Percentiles rank a stretch among this genome's conserved stretches.
phyloP scores from a whole-genome alignment of 2,797 vertebrate species.

The Micropoecilia bifurca region DNA sequence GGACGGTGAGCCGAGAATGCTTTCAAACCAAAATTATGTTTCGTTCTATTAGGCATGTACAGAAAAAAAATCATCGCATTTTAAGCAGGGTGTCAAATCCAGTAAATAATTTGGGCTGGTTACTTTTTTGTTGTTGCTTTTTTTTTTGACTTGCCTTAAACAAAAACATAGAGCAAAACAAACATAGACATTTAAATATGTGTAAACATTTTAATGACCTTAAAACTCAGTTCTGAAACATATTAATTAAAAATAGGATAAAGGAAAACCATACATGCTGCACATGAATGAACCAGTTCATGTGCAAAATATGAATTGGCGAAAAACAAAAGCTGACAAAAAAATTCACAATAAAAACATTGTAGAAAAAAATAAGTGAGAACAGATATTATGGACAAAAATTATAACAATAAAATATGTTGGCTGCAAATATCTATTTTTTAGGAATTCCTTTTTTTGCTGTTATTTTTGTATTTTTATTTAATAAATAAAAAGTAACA shows the following conservation, averaged over 20 bases:
- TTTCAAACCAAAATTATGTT: not conserved
- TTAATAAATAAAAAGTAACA: not conserved
- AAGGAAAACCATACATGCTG: not conserved
- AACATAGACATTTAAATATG: not conserved
- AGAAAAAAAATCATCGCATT: not conserved
- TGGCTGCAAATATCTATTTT: not conserved
- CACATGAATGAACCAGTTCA: not conserved
- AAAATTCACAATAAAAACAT: not conserved
- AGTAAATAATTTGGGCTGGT: not conserved
- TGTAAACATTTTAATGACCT: not conserved
- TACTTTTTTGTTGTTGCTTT: not conserved
- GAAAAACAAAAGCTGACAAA: not conserved
- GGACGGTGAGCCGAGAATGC: constrained; percentile 7
- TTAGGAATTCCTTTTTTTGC: not conserved
- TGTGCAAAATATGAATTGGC: no score
- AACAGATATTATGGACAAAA: not conserved
- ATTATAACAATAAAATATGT: not conserved
- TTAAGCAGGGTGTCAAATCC: not conserved
- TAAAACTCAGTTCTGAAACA: not conserved
- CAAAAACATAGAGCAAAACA: not conserved
- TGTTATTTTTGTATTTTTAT: not conserved
- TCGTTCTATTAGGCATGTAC: not conserved
- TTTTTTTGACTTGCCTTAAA: not conserved
- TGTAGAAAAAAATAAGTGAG: not conserved
- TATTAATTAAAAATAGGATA: not conserved